A percentile compares a stretch with the other conserved stretches of the same genome.
These are phyloP conservation scores for Podiceps cristatus DNA, from an alignment of 2,113 vertebrate species.

Conservation along the genomic window DNA sequence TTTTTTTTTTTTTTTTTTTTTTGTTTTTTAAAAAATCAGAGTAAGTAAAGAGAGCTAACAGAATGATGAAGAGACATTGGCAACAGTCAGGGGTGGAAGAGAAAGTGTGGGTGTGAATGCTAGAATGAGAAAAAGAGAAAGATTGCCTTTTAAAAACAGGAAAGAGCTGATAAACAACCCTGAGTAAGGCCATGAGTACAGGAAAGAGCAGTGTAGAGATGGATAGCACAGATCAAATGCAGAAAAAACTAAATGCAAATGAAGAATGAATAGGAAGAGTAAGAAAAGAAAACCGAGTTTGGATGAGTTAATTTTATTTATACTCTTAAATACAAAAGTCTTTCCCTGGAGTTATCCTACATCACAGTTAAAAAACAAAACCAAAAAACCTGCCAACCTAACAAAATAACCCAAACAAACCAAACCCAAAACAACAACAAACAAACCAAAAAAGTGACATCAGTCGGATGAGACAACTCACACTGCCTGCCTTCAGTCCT, in stretches of 20 bases:
- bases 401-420: neutral
- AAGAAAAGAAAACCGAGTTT: neutral
- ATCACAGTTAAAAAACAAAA: neutral
- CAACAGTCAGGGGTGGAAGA: neutral
- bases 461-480: neutral
- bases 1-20: too few relatives aligned
- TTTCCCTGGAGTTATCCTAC: neutral
- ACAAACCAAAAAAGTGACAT: neutral
- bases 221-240: neutral
- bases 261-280: neutral
- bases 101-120: neutral
- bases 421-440: neutral
- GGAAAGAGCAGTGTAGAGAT: neutral
- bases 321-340: neutral
- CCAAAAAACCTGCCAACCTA: neutral
- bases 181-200: neutral
- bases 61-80: neutral
- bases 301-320: neutral
- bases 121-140: neutral
- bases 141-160: neutral
- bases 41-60: neutral
- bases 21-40: too few relatives aligned
- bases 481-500: neutral
- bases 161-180: neutral
- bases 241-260: conserved; percentile 15